Evolutionary conservation across 2,797 vertebrate species (phyloP), one percentile per base, ranked within the genome.

Genomic region (Hypotaenidia philippensis): DNA sequence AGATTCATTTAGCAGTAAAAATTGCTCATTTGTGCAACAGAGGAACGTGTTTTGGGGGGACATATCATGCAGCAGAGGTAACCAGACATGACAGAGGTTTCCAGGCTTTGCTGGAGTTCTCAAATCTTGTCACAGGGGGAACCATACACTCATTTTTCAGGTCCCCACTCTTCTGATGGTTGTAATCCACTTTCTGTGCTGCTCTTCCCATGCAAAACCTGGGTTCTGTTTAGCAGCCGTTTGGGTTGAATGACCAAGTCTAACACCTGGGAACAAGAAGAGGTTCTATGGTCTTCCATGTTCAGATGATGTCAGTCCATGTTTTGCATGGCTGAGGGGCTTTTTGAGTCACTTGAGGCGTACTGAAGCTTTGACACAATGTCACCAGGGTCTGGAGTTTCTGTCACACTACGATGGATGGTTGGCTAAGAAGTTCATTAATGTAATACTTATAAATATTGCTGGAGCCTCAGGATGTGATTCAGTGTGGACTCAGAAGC

Each of bases 51-150:
- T 88, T 38, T 31, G 45, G 32, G 10, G 9, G 9, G 44, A 29
- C 27, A 16, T 65, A 32, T 5, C 29, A n/a, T 0, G 2, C 75
- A 55, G 61, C 2, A 1, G 68, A 89, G 44, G 49, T 78, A 91
- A 79, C 65, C 50, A 88, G 57, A 78, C 31, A 4, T 50, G 82
- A 57, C 76, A 68, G 68, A 77, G 76, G 45, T 78, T 83, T 84
- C 52, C 55, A 86, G 65, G n/a, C 65, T 83, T 89, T 83, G 72
- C 36, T 65, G 72, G 79, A 92, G 38, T 93, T 95, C 93, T 95
- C 57, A 9, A 19, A 45, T 65, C 41, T 89, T 91, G 55, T 89
- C 87, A 81, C 36, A 85, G 61, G 72, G 90, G 65, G 83, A 90
- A 91, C 53, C 53, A 26, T 57, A 74, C 34, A 26, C 82, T 87